Evolutionary conservation across 2,888 invertebrate genomes (phyloP).

Genomic region (Marronus borbonicus): DNA sequence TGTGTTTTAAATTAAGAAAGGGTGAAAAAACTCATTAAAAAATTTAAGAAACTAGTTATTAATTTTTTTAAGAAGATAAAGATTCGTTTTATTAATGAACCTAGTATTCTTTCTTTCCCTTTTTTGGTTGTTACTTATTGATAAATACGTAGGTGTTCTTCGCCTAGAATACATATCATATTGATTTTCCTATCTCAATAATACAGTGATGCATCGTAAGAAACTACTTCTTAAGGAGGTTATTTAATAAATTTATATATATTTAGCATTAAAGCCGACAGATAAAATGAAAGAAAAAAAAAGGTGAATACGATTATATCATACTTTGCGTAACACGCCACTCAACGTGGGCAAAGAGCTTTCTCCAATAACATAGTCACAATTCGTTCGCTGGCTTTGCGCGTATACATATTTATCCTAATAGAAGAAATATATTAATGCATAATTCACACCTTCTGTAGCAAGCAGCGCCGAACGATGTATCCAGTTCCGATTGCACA

Average conservation of each 20-base stretch:
- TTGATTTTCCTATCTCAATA: slow-evolving; percentile 35
- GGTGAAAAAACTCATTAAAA: too few relatives aligned
- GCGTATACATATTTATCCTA: slow-evolving; percentile 23
- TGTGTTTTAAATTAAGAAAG: too few relatives aligned
- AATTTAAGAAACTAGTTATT: too few relatives aligned
- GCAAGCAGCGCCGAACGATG: slow-evolving; percentile 22
- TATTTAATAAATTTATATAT: slow-evolving; percentile 15
- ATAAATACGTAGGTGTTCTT: slow-evolving; percentile 39
- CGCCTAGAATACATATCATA: slow-evolving; percentile 9
- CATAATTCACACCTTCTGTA: slow-evolving; percentile 45
- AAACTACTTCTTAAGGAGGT: slow-evolving; percentile 18
- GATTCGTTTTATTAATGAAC: too few relatives aligned
- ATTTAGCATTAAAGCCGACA: background rate
- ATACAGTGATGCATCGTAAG: background rate
- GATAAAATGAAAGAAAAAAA: slow-evolving; percentile 27
- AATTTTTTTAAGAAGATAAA: too few relatives aligned
- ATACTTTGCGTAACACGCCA: slow-evolving; percentile 56
- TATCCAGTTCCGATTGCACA: slow-evolving; percentile 49
- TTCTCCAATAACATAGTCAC: slow-evolving; percentile 57
- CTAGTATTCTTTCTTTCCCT: too few relatives aligned
- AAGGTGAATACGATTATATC: slow-evolving; percentile 54
- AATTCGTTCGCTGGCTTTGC: slow-evolving; percentile 41
- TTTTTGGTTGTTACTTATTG: slow-evolving; percentile 13
- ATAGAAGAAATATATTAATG: slow-evolving; percentile 27
- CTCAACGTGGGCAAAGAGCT: slow-evolving; percentile 54